phyloP scores from a whole-genome alignment of 2,888 invertebrate genomes.

The Actias luna region DNA sequence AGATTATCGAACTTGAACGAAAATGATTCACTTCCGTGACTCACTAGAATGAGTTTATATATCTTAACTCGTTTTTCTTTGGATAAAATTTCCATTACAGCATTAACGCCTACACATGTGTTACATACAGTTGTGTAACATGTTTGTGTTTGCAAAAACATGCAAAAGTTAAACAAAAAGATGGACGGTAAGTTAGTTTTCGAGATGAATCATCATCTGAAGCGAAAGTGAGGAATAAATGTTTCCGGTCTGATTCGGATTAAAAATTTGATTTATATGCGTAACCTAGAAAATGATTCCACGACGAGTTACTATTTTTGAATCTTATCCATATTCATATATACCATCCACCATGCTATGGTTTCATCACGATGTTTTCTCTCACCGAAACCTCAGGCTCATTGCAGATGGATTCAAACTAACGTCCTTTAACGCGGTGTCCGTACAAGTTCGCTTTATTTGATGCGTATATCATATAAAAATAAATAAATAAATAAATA shows the following conservation, averaged over 20 bases:
- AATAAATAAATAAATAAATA: no score
- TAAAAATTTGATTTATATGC: background rate
- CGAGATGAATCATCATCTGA: background rate
- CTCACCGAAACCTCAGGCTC: no score
- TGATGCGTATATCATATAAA: no score
- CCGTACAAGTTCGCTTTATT: no score
- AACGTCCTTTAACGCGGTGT: no score
- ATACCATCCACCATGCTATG: no score
- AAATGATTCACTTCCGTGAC: constrained; percentile 1
- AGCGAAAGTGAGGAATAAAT: background rate
- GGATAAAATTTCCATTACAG: background rate
- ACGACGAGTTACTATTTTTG: no score
- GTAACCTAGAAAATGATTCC: no score
- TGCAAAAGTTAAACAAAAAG: no score
- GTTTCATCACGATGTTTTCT: no score
- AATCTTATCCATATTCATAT: no score
- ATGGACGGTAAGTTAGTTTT: background rate
- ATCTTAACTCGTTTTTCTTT: background rate
- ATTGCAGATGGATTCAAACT: no score
- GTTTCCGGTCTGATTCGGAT: background rate
- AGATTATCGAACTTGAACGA: background rate
- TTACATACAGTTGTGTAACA: background rate
- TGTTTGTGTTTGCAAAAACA: background rate
- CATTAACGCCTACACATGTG: background rate
- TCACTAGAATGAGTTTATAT: background rate